These are phyloP conservation scores for Pyrgilauda ruficollis DNA, from an alignment of 2,113 vertebrate species.

Conservation along the genomic window DNA sequence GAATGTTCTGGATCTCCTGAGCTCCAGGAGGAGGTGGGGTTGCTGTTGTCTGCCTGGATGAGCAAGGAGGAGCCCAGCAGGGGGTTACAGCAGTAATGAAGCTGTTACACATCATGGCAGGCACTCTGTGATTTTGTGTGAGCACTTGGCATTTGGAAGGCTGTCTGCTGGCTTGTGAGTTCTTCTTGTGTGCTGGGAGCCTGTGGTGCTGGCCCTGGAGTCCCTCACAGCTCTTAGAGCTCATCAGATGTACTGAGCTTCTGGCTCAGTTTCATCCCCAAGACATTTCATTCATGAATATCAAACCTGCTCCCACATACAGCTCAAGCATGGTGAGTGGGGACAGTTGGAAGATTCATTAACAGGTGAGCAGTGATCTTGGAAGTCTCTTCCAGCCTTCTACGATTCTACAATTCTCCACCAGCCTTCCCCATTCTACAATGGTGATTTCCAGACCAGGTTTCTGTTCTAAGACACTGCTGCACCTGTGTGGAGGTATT, in stretches of 20 bases:
- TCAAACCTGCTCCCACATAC: neutral
- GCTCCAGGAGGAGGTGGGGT: neutral
- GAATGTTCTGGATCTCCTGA: neutral
- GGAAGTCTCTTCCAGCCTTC: neutral
- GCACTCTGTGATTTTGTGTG: neutral
- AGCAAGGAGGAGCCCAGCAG: neutral
- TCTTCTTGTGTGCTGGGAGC: neutral
- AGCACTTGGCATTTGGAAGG: neutral
- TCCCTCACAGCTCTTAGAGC: neutral
- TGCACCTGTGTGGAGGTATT: neutral
- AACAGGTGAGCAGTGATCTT: neutral
- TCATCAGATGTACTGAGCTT: neutral
- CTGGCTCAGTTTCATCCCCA: neutral
- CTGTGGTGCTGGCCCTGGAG: neutral
- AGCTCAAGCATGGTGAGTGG: neutral
- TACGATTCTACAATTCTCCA: neutral
- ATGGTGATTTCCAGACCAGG: neutral
- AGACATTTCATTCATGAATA: neutral
- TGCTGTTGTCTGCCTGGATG: neutral
- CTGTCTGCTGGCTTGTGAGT: neutral
- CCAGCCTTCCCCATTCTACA: no score
- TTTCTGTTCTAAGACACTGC: neutral
- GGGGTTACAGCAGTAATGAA: neutral
- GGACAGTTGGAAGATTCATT: neutral
- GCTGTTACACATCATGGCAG: fast-evolving